Base-by-base conservation (phyloP, 2,797 vertebrate species). In the Neosilurus mollespiculum region DNA sequence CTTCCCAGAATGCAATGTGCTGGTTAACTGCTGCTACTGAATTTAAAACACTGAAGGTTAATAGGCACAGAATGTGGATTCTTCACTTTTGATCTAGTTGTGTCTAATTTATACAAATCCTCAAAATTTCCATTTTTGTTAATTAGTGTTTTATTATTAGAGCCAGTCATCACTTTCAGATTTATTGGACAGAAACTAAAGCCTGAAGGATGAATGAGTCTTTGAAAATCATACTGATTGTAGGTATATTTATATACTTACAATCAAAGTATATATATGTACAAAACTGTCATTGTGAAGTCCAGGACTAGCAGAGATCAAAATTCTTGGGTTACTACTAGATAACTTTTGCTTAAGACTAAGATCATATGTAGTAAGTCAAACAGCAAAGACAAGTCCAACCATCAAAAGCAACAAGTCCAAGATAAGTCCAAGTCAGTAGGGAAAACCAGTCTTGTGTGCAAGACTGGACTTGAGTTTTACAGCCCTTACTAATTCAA, bases 1-100 rank as follows among this genome's bases (percentile, higher is more conserved):
- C 80, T 76, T 65, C 53, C 66, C 78, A 83, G 84, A 83, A 88
- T 85, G 81, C 70, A 82, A 61, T 69, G 84, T 86, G 69, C 82
- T 86, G 82, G 77, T 83, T 91, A 90, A 92, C 92, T 90, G 79
- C 80, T 89, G 90, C 90, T 88, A 80, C 83, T 92, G 89, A 93
- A 88, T 89, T 81, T 15, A 64, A 14, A 49, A 15, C 59, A 51
- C 10, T 73, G 43, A 62, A 69, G 64, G 15, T 26, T 16, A 71
- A 2, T 49, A 71, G n/a, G 24, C 26, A 71, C 9, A 16, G 43
- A 43, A 43, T 43, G 43, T 43, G 43, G 43, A 43, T 43, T 4
- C 43, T 43, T 43, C 43, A 43, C 20, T 56, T 79, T 58, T 84
- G 67, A 79, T 64, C 26, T 71, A 20, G 26, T 49, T 54, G 14